Evolutionary conservation across 2,797 vertebrate genomes (phyloP).

Genomic region (Epinephelus coioides): DNA sequence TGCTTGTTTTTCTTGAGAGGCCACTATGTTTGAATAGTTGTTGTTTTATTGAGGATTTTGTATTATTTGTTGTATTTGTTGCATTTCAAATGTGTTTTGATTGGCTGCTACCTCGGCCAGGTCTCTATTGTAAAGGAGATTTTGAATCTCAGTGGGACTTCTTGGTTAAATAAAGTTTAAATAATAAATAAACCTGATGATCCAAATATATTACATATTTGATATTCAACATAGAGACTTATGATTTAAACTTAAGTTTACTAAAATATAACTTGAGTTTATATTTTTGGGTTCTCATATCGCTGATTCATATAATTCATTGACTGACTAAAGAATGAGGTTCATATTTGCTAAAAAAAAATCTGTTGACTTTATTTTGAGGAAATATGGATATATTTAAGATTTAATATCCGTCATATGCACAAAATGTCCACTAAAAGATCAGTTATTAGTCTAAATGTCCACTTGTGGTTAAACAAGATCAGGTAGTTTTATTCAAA

Average conservation of each 20-base stretch:
- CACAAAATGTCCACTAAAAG: neutral
- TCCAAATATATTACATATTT: neutral
- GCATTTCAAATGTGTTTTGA: no score
- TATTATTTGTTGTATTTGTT: no score
- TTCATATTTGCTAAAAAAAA: neutral
- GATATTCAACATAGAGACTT: neutral
- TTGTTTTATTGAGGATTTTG: no score
- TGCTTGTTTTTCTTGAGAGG: no score
- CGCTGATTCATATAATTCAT: neutral
- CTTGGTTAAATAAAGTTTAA: no score
- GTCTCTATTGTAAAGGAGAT: no score
- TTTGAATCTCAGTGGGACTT: no score
- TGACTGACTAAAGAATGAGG: neutral
- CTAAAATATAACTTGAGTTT: no score
- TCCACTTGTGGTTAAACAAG: neutral
- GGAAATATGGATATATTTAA: neutral
- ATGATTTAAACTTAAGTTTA: neutral
- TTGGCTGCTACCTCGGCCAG: no score
- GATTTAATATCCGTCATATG: neutral
- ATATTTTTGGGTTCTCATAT: neutral
- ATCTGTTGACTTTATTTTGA: neutral
- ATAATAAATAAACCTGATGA: no score
- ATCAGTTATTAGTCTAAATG: neutral
- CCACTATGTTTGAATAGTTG: no score
- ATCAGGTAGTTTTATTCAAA: neutral